Evolutionary conservation across 2,113 vertebrate species (phyloP).

Genomic region (Osmerus eperlanus): DNA sequence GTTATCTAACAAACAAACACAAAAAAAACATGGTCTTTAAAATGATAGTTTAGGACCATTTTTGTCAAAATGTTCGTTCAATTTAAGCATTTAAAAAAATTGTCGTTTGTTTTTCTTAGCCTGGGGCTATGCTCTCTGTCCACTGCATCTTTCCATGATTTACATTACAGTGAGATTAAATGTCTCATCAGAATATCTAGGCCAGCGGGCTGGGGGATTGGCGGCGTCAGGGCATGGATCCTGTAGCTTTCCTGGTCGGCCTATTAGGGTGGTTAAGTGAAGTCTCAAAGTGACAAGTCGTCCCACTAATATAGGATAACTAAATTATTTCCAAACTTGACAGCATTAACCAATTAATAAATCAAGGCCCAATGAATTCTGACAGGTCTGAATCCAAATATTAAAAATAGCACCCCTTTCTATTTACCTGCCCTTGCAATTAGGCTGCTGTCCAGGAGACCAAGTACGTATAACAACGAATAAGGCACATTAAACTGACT

Average conservation of each 20-base stretch:
- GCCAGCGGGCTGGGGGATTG: conserved; percentile 53
- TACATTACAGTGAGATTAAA: conserved; percentile 61
- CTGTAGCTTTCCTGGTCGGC: conserved; percentile 49
- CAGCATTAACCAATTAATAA: conserved; percentile 71
- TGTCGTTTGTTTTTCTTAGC: conserved; percentile 9
- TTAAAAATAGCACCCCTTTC: conserved; percentile 15
- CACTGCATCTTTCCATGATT: conserved; percentile 56
- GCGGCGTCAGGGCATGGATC: conserved; percentile 47
- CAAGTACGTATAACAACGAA: no score
- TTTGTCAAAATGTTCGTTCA: not conserved
- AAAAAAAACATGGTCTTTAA: not conserved
- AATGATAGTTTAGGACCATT: not conserved
- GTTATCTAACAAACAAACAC: not conserved
- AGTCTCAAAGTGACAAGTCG: conserved; percentile 70
- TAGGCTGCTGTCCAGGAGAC: not conserved
- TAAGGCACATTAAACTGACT: no score
- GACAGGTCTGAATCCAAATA: conserved; percentile 54
- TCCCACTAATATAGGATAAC: conserved; percentile 56
- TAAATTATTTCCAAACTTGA: conserved; percentile 73
- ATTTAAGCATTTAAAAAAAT: not conserved
- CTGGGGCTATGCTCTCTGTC: conserved; percentile 20
- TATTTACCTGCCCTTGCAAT: conserved; percentile 12
- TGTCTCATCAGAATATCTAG: conserved; percentile 62
- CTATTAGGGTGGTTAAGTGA: conserved; percentile 72
- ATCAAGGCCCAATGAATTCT: conserved; percentile 49